phyloP scores from a whole-genome alignment of 2,797 vertebrate genomes.

The Melanotaenia maccullochi region DNA sequence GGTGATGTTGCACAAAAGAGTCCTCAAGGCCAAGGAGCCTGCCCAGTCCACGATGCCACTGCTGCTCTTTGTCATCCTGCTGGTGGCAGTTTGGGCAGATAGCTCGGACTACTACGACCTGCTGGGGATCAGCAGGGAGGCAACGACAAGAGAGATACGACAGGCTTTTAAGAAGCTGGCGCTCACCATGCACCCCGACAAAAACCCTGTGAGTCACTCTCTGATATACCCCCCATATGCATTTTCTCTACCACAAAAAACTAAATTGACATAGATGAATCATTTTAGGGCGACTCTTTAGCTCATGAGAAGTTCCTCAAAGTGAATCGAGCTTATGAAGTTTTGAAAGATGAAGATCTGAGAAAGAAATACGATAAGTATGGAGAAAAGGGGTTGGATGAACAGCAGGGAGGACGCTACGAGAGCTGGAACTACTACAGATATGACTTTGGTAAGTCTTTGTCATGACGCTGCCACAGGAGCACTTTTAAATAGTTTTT shows the following conservation, averaged over 20 bases:
- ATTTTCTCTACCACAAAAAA: no score
- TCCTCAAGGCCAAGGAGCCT: background rate
- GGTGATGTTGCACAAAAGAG: slow-evolving; percentile 34
- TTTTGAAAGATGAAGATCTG: slow-evolving; percentile 96
- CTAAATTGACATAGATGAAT: accelerated
- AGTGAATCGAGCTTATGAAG: slow-evolving; percentile 96
- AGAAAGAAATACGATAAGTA: slow-evolving; percentile 98
- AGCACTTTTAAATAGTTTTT: background rate
- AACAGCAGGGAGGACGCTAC: slow-evolving; percentile 90
- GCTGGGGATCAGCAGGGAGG: slow-evolving; percentile 89
- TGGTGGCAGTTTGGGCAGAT: slow-evolving; percentile 76
- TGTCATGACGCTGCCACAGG: background rate
- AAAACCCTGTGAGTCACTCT: slow-evolving; percentile 86
- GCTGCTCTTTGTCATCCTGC: slow-evolving; percentile 70
- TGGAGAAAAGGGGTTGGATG: slow-evolving; percentile 94
- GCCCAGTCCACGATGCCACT: slow-evolving; percentile 31
- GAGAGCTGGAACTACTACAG: slow-evolving; percentile 98
- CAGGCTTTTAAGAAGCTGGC: slow-evolving; percentile 97
- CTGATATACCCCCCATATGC: background rate
- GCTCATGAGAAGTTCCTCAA: slow-evolving; percentile 96
- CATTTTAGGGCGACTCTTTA: slow-evolving; percentile 86
- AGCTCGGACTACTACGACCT: slow-evolving; percentile 89
- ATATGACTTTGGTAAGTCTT: slow-evolving; percentile 91
- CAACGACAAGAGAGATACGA: slow-evolving; percentile 92
- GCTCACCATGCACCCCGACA: slow-evolving; percentile 96